Evolutionary conservation across 2,888 invertebrate species (phyloP).

Genomic region (Drosophila colorata): DNA sequence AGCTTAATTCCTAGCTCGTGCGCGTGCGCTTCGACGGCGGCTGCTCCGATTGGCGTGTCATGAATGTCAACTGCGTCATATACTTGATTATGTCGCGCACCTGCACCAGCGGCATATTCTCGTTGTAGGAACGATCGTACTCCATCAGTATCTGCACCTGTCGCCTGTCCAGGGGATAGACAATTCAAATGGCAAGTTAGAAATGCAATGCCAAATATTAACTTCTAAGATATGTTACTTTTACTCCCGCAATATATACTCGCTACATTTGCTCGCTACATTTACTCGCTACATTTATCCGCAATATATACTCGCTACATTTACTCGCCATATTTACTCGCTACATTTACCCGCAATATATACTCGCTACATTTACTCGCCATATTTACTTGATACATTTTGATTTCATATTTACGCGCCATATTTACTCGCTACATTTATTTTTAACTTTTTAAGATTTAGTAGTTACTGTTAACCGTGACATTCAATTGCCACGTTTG

Average conservation of each 20-base stretch:
- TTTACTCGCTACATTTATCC: neutral
- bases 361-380: neutral
- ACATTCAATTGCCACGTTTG: no score
- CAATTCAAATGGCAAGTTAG: no score
- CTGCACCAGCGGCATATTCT: conserved; percentile 92
- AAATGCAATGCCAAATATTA: no score
- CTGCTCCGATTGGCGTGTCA: conserved; percentile 87
- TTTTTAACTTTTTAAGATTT: neutral
- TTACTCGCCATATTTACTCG: neutral
- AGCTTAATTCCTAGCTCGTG: conserved; percentile 86
- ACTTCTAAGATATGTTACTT: no score
- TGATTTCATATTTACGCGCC: no score
- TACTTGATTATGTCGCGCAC: conserved; percentile 93
- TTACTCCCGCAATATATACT: neutral
- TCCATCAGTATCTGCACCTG: conserved; percentile 92
- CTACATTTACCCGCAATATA: neutral
- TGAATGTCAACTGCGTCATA: conserved; percentile 95
- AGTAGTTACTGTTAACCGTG: neutral
- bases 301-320: neutral
- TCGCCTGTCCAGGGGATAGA: conserved; percentile 85
- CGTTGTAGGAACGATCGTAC: conserved; percentile 90
- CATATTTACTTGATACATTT: neutral
- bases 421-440: neutral
- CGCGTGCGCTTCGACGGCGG: conserved; percentile 84
- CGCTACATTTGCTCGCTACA: neutral